A percentile compares a stretch with the other conserved stretches of the same genome.
Evolutionary conservation across 2,888 invertebrate genomes (phyloP).

Genomic region (Phytoseiulus persimilis): DNA sequence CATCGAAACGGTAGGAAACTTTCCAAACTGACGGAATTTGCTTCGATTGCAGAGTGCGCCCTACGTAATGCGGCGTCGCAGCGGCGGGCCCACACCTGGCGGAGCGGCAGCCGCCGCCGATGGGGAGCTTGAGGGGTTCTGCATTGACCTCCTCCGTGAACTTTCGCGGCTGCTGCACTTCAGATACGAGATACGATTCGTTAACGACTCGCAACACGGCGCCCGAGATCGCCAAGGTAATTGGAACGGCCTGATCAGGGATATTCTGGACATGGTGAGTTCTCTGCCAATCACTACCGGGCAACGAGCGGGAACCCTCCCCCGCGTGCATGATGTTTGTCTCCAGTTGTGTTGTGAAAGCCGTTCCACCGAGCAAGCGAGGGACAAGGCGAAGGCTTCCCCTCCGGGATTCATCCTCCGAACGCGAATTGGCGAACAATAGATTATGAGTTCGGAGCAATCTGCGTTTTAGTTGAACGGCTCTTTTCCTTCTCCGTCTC

Average conservation of each 20-base stretch:
- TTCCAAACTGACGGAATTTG: background rate
- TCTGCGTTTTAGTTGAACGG: background rate
- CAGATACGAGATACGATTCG: constrained; percentile 14
- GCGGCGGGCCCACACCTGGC: background rate
- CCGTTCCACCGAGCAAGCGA: too few relatives aligned
- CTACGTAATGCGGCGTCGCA: constrained; percentile 17
- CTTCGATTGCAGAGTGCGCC: constrained; percentile 12
- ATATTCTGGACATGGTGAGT: constrained; percentile 34
- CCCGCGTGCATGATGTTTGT: too few relatives aligned
- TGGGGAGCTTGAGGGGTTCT: constrained; percentile 26
- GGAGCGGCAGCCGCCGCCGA: background rate
- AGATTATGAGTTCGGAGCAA: background rate
- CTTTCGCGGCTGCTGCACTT: constrained; percentile 32
- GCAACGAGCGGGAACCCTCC: too few relatives aligned
- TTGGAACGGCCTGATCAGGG: constrained; percentile 27
- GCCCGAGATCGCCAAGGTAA: constrained; percentile 19
- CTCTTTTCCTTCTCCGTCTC: background rate
- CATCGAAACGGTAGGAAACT: background rate
- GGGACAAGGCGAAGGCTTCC: too few relatives aligned
- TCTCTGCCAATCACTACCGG: too few relatives aligned
- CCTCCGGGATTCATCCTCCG: background rate
- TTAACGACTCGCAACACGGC: constrained; percentile 32
- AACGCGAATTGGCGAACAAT: background rate
- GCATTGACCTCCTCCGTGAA: constrained; percentile 17
- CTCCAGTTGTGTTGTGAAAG: too few relatives aligned